phyloP scores from a whole-genome alignment of 2,113 vertebrate genomes.

The Grus americana region DNA sequence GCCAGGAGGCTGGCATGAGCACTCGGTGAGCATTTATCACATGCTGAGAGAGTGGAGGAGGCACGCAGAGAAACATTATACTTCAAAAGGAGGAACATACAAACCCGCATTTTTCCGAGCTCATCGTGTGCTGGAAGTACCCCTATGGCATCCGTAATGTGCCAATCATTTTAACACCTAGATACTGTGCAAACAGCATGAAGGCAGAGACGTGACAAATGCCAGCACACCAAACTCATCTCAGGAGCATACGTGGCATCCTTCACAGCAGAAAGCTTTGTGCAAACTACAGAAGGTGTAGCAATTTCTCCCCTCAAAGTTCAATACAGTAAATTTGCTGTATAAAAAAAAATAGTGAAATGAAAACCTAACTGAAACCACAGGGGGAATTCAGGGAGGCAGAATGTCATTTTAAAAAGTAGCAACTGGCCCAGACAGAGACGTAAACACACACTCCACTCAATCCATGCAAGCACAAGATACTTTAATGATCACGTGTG shows the following conservation, averaged over 20 bases:
- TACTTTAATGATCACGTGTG: rapidly evolving
- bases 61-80: not conserved
- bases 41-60: not conserved
- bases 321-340: not conserved
- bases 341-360: not conserved
- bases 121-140: not conserved
- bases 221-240: not conserved
- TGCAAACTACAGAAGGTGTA: not conserved
- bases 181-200: not conserved
- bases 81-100: not conserved
- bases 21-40: not conserved
- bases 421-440: too few species aligned
- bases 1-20: not conserved
- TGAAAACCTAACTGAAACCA: not conserved
- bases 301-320: not conserved
- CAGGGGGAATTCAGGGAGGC: not conserved
- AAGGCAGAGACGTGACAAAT: not conserved
- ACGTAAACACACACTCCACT: too few species aligned
- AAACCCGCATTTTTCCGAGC: not conserved
- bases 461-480: not conserved
- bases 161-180: not conserved
- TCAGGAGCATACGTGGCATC: rapidly evolving
- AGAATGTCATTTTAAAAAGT: not conserved
- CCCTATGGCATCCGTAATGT: not conserved
- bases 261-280: not conserved